Percentiles rank a stretch among this genome's conserved stretches.
Evolutionary conservation across 2,113 vertebrate species (phyloP).

Genomic region (Scortum barcoo): DNA sequence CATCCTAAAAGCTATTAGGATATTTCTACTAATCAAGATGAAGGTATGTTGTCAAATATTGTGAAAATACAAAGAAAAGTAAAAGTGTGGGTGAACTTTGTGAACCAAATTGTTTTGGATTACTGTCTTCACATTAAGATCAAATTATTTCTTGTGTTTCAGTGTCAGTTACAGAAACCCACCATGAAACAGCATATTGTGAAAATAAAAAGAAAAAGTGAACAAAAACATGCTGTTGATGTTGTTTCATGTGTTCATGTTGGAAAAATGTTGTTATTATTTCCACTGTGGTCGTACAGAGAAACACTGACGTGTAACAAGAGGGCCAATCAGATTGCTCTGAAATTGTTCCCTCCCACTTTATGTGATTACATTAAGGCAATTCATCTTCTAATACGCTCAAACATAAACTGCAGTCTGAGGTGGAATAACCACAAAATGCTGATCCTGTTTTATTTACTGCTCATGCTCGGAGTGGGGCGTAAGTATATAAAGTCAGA

Average conservation of each 20-base stretch:
- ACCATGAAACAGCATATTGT: conserved; percentile 11
- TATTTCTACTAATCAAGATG: too few relatives aligned
- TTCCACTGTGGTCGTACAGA: conserved; percentile 41
- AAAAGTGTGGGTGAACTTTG: too few relatives aligned
- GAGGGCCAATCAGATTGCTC: conserved; percentile 47
- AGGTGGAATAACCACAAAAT: conserved; percentile 32
- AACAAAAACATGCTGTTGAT: not conserved
- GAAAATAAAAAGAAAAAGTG: too few relatives aligned
- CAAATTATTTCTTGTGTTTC: too few relatives aligned
- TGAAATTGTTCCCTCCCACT: conserved; percentile 40
- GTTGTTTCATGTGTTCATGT: conserved; percentile 23
- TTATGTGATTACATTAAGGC: conserved; percentile 26
- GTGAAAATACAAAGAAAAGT: too few relatives aligned
- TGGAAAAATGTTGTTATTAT: conserved; percentile 34
- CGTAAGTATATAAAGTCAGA: conserved; percentile 68
- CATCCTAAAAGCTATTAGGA: too few relatives aligned
- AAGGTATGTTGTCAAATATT: too few relatives aligned
- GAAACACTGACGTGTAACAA: not conserved
- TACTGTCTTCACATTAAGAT: too few relatives aligned
- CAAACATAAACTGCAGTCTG: not conserved
- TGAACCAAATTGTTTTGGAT: too few relatives aligned
- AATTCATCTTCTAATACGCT: not conserved
- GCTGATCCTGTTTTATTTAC: conserved; percentile 21
- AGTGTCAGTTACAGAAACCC: conserved; percentile 26
- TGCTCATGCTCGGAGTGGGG: conserved; percentile 27